These are phyloP conservation scores for Mercenaria mercenaria DNA, from an alignment of 1,140 invertebrate species.

Conservation along the genomic window DNA sequence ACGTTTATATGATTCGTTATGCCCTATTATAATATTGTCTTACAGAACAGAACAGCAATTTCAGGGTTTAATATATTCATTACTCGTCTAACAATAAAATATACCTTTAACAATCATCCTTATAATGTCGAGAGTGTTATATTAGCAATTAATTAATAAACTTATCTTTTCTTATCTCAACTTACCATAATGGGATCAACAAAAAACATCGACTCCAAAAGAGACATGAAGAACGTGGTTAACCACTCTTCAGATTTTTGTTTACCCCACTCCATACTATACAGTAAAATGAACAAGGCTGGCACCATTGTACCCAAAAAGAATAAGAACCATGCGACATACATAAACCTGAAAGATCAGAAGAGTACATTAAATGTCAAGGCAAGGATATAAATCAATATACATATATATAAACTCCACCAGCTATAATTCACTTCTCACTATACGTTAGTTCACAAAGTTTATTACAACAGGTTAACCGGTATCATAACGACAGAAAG, in stretches of 20 bases:
- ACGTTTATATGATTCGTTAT: too few relatives aligned
- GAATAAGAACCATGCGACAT: slow-evolving; percentile 38
- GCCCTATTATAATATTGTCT: too few relatives aligned
- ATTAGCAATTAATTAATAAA: too few relatives aligned
- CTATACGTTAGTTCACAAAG: too few relatives aligned
- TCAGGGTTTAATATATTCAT: too few relatives aligned
- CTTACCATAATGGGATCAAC: slow-evolving; percentile 85
- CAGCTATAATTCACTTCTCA: slow-evolving; percentile 44
- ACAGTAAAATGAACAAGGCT: slow-evolving; percentile 85
- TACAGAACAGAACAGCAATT: too few relatives aligned
- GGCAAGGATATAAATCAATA: background rate
- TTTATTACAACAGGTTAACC: too few relatives aligned
- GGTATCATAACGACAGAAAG: background rate
- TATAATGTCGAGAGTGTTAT: too few relatives aligned
- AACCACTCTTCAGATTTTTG: slow-evolving; percentile 85
- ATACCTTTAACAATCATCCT: too few relatives aligned
- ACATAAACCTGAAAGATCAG: slow-evolving; percentile 22
- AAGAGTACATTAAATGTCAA: background rate
- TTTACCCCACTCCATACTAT: slow-evolving; percentile 86
- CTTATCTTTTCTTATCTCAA: too few relatives aligned
- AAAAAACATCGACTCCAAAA: slow-evolving; percentile 85
- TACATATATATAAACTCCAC: slow-evolving; percentile 66
- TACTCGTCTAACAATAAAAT: too few relatives aligned
- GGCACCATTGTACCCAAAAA: slow-evolving; percentile 78
- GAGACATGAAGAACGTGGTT: slow-evolving; percentile 84